These are phyloP conservation scores for Sepiola atlantica DNA, from an alignment of 2,888 invertebrate species.

Conservation along the genomic window DNA sequence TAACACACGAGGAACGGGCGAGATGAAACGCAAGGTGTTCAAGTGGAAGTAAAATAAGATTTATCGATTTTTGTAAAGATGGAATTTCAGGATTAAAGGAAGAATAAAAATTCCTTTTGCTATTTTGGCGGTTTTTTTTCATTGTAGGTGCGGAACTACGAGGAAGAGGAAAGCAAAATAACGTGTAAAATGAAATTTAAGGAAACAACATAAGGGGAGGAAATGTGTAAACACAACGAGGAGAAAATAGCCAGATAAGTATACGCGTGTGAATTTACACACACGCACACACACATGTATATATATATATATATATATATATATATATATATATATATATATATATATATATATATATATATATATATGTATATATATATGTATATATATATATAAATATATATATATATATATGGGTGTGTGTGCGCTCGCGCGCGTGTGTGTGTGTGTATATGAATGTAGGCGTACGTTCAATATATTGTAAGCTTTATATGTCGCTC, in stretches of 20 bases:
- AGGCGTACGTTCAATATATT: background rate
- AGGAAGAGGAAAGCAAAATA: background rate
- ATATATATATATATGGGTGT: background rate
- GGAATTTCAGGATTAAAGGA: conserved; percentile 32
- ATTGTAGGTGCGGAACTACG: background rate
- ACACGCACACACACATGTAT: too few relatives aligned
- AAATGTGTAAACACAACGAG: background rate
- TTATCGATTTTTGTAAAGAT: conserved; percentile 7
- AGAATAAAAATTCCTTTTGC: background rate
- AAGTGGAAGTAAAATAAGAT: background rate
- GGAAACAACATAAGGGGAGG: background rate
- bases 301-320: too few relatives aligned
- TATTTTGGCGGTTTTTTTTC: background rate
- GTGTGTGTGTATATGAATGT: too few relatives aligned
- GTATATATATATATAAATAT: too few relatives aligned
- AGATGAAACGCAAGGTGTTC: background rate
- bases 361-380: too few relatives aligned
- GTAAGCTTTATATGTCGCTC: background rate
- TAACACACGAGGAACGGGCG: too few relatives aligned
- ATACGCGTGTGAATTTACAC: too few relatives aligned
- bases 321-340: too few relatives aligned
- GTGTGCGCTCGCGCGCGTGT: too few relatives aligned
- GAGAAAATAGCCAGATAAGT: background rate
- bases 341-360: too few relatives aligned
- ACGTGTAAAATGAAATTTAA: background rate